phyloP scores from a whole-genome alignment of 2,888 invertebrate species.

The Hedya salicella region DNA sequence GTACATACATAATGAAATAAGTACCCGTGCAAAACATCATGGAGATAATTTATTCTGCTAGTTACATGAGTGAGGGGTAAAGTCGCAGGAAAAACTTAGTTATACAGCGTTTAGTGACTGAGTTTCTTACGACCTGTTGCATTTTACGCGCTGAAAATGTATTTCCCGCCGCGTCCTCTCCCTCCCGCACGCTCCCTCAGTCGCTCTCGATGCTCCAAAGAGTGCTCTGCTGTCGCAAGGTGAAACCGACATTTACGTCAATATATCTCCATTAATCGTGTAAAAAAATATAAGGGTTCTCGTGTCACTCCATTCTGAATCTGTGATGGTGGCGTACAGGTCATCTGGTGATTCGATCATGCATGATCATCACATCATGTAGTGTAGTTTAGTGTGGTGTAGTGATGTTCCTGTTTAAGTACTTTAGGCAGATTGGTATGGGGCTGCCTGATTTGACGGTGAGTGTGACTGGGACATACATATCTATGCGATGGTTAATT shows the following conservation, averaged over 20 bases:
- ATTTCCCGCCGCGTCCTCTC: constrained; percentile 16
- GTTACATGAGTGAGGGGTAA: no score
- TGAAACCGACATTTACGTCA: constrained; percentile 46
- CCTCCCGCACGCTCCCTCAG: constrained; percentile 55
- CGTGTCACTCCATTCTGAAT: constrained; percentile 42
- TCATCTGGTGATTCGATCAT: not conserved
- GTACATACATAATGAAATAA: no score
- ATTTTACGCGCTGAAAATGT: constrained; percentile 9
- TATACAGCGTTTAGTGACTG: no score
- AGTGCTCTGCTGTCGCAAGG: constrained; percentile 82
- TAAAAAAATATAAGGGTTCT: no score
- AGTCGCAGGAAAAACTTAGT: no score
- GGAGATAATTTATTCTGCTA: no score
- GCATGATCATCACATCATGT: constrained; percentile 48
- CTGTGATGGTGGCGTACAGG: no score
- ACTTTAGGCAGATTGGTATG: constrained; percentile 73
- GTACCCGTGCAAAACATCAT: no score
- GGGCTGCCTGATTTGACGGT: constrained; percentile 80
- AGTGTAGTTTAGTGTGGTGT: constrained; percentile 49
- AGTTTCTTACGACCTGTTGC: not conserved
- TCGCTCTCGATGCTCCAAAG: constrained; percentile 76
- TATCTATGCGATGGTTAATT: not conserved
- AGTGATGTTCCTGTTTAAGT: constrained; percentile 79
- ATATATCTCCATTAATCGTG: constrained; percentile 24
- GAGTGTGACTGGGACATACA: constrained; percentile 55